phyloP scores from a whole-genome alignment of 2,113 vertebrate genomes.

The Chionodraco myersi region DNA sequence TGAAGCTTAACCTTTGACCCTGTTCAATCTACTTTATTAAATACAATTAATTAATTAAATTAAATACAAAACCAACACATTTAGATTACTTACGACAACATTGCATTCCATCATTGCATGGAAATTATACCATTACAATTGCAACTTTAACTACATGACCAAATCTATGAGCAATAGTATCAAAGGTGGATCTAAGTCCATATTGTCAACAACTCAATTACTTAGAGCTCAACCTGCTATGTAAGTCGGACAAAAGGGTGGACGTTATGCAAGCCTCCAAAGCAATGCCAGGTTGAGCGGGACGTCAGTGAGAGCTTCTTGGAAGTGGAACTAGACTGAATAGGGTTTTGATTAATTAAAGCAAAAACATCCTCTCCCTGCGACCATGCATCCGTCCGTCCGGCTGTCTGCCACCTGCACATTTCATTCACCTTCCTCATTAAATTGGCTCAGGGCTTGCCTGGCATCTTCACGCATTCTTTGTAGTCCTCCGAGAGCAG shows the following conservation, averaged over 20 bases:
- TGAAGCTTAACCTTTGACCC: too few species aligned
- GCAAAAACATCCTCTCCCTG: conserved; percentile 58
- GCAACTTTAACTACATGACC: too few species aligned
- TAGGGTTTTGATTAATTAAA: conserved; percentile 63
- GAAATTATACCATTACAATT: too few species aligned
- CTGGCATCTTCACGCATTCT: conserved; percentile 47
- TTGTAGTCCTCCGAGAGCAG: conserved; percentile 44
- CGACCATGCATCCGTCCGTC: conserved; percentile 27
- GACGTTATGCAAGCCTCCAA: conserved; percentile 65
- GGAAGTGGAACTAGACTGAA: conserved; percentile 50
- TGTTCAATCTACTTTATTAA: too few species aligned
- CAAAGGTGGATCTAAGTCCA: neutral
- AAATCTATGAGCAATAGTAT: neutral
- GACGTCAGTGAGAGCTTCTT: conserved; percentile 49
- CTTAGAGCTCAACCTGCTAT: conserved; percentile 16
- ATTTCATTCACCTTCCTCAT: conserved; percentile 41
- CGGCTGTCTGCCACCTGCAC: conserved; percentile 49
- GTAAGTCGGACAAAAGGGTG: conserved; percentile 27
- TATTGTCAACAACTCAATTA: neutral
- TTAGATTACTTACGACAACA: too few species aligned
- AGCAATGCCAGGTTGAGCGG: conserved; percentile 43
- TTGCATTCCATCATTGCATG: too few species aligned
- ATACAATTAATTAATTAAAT: too few species aligned
- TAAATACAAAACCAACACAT: too few species aligned
- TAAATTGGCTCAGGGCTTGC: conserved; percentile 48